Evolutionary conservation across 2,888 invertebrate genomes (phyloP).

Genomic region (Xestia xanthographa): DNA sequence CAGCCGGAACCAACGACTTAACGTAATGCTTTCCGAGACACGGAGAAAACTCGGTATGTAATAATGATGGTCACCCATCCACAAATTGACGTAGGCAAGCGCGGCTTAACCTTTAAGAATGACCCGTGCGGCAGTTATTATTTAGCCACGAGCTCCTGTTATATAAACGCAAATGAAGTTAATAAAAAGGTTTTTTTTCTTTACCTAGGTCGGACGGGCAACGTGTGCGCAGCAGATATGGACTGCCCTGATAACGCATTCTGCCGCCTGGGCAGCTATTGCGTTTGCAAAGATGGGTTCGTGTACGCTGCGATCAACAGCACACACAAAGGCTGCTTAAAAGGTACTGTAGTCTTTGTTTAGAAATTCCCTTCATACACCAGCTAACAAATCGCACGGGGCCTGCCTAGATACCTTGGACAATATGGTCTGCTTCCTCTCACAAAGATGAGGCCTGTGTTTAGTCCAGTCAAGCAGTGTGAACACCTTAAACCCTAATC

Average conservation of each 20-base stretch:
- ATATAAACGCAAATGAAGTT: no score
- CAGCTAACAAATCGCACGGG: neutral
- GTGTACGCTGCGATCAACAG: constrained; percentile 85
- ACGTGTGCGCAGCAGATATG: constrained; percentile 83
- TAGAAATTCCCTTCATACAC: neutral
- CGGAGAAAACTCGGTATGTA: no score
- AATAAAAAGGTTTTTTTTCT: neutral
- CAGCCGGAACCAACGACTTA: no score
- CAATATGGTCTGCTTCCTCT: neutral
- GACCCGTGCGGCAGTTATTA: no score
- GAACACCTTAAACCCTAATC: no score
- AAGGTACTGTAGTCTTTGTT: constrained; percentile 76
- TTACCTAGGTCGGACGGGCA: constrained; percentile 86
- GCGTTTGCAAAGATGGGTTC: constrained; percentile 88
- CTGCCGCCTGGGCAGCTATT: constrained; percentile 84
- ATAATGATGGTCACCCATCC: no score
- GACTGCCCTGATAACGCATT: constrained; percentile 89
- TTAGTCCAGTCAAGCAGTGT: no score
- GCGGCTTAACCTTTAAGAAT: no score
- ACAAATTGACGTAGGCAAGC: no score
- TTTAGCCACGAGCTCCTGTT: no score
- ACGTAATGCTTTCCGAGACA: no score
- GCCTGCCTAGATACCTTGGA: no score
- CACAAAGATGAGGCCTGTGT: neutral
- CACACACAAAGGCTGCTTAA: constrained; percentile 85